These are phyloP conservation scores for Chondrilla cf. caribensis DNA, from an alignment of 37 sponge, comb jelly and placozoan species.

Conservation along the genomic window DNA sequence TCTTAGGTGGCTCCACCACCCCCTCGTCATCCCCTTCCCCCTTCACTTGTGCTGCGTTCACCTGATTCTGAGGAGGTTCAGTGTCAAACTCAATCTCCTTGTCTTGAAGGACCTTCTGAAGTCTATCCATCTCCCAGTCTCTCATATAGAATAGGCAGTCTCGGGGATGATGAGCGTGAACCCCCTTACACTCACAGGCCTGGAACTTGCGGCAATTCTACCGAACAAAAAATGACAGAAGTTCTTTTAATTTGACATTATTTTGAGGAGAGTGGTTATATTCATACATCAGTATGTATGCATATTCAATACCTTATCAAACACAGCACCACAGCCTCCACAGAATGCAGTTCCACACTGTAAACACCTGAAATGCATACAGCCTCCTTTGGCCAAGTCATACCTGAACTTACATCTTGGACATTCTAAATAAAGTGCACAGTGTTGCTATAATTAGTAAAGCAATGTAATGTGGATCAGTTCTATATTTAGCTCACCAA, in stretches of 20 bases:
- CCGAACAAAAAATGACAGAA: neutral
- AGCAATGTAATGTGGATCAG: neutral
- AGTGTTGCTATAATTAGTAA: no score
- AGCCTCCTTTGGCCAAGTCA: constrained; percentile 87
- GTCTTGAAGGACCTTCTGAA: constrained; percentile 71
- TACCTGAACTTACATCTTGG: constrained; percentile 76
- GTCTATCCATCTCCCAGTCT: constrained; percentile 60
- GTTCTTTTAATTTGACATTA: neutral
- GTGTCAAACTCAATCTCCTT: constrained; percentile 68
- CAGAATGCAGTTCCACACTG: constrained; percentile 89
- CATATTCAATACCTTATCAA: neutral
- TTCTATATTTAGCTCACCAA: constrained; percentile 58
- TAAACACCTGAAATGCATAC: constrained; percentile 89
- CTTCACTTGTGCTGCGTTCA: constrained; percentile 36
- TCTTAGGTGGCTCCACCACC: neutral
- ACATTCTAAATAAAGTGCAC: constrained; percentile 56
- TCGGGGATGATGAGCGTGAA: constrained; percentile 95
- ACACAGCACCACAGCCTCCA: constrained; percentile 72
- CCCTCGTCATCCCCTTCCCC: neutral
- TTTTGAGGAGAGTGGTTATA: constrained; percentile 5
- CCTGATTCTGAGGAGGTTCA: constrained; percentile 57
- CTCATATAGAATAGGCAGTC: constrained; percentile 84
- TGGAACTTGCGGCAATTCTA: constrained; percentile 62
- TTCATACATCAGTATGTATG: neutral
- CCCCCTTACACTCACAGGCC: constrained; percentile 64